Evolutionary conservation across 1,140 invertebrate species (phyloP).

Genomic region (Apis florea): DNA sequence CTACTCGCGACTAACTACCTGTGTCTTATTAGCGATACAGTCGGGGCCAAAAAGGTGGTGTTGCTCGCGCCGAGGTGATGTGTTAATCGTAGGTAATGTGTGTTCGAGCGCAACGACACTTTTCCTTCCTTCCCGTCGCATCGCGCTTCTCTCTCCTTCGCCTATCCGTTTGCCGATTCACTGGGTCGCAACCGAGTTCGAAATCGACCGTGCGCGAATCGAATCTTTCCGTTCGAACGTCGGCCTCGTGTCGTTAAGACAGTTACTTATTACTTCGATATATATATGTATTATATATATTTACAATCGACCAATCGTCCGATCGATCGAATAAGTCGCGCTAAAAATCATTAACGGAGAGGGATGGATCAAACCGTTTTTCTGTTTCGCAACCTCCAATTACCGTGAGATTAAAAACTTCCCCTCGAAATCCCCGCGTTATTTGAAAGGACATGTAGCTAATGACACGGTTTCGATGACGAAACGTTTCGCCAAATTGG

Average conservation of each 20-base stretch:
- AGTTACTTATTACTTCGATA: neutral
- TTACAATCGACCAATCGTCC: too few species aligned
- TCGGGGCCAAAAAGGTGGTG: conserved; percentile 77
- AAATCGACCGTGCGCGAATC: neutral
- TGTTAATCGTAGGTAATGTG: conserved; percentile 72
- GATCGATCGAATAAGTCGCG: neutral
- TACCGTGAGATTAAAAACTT: too few species aligned
- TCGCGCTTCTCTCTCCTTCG: neutral
- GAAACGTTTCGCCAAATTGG: too few species aligned
- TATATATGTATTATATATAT: too few species aligned
- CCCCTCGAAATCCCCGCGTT: too few species aligned
- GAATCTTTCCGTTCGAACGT: neutral
- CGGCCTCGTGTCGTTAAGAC: neutral
- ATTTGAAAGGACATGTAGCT: too few species aligned
- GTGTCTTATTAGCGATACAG: conserved; percentile 80
- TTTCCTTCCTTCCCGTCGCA: neutral
- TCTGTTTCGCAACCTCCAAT: neutral
- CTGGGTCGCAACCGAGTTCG: neutral
- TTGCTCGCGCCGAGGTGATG: conserved; percentile 69
- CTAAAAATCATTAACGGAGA: neutral
- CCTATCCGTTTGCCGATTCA: neutral
- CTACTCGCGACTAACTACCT: conserved; percentile 72
- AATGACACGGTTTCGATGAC: too few species aligned
- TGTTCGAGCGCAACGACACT: conserved; percentile 24
- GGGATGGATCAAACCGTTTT: neutral